Evolutionary conservation across 2,888 invertebrate genomes (phyloP), one percentile per base, ranked within the genome.

Genomic region (Chrysina gloriosa): DNA sequence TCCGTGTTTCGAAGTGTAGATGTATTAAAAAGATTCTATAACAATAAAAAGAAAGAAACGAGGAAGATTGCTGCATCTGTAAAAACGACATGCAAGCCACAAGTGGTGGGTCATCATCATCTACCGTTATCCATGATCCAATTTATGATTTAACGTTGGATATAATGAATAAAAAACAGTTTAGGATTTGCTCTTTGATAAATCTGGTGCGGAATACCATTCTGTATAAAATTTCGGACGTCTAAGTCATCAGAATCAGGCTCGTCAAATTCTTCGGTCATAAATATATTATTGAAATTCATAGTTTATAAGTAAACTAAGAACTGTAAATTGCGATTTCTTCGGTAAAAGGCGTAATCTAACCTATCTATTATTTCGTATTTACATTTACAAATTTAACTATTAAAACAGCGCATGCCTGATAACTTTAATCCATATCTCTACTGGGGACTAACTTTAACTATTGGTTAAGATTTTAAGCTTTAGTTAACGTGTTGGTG

Each of bases 391-490:
- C 42, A 31, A n/a, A 31, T 31, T 31, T 31, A 31, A 31, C 31
- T 1, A 31, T 6, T 1, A 31, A 1, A 31, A 31, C 31, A 31
- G n/a, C n/a, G n/a, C n/a, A n/a, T n/a, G n/a, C n/a, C n/a, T n/a
- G n/a, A n/a, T n/a, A n/a, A n/a, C n/a, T 42, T 42, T 42, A 42
- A 42, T 11, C 42, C 42, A 42, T 42, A 42, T 14, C 16, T 42
- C 42, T 42, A 14, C 42, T 42, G 42, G 2, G 16, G 42, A 42
- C 14, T 42, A 42, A n/a, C 5, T 5, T 42, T 42, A 42, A 42
- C 42, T 42, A 42, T 42, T 5, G 16, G 14, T 42, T 42, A 42
- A 42, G 14, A 42, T 14, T 2, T 42, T 42, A 42, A 42, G 5
- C 42, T 42, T 14, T 42, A 42, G 42, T 42, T 14, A 42, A 42